Percentiles rank a stretch among this genome's conserved stretches.
These are phyloP conservation scores for Talpa occidentalis DNA, from an alignment of 2,113 vertebrate genomes.

Conservation along the genomic window DNA sequence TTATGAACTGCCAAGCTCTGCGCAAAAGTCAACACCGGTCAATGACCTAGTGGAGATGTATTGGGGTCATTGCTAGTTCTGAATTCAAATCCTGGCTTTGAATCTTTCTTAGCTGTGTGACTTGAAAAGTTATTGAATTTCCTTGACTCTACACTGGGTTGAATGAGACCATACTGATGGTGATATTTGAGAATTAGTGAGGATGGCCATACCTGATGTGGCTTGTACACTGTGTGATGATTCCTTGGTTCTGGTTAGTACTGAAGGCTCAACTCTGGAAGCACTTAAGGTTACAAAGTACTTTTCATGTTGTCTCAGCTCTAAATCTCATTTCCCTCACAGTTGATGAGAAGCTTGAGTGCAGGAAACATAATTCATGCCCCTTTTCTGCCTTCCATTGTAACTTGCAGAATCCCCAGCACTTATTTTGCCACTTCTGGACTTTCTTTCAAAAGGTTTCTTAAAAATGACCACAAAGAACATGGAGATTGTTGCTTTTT, in stretches of 20 bases:
- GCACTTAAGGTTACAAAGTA: neutral
- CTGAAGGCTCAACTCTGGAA: neutral
- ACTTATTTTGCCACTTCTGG: neutral
- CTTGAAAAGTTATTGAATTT: neutral
- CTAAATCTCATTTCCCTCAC: neutral
- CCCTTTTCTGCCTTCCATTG: neutral
- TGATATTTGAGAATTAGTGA: neutral
- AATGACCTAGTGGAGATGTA: neutral
- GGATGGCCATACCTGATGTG: neutral
- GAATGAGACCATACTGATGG: neutral
- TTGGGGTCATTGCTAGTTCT: neutral
- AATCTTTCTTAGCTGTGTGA: neutral
- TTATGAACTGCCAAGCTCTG: neutral
- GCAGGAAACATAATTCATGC: neutral
- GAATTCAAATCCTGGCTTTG: slow-evolving; percentile 6
- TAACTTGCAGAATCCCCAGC: neutral
- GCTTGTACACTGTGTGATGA: neutral
- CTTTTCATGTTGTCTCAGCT: neutral
- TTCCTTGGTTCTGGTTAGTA: neutral
- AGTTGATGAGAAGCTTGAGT: neutral
- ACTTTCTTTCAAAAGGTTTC: neutral
- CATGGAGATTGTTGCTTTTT: neutral
- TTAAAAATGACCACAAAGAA: neutral
- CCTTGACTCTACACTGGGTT: neutral
- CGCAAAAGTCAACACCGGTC: neutral